These are phyloP conservation scores for Tachypleus tridentatus DNA, from an alignment of 1,140 invertebrate genomes.

Conservation along the genomic window DNA sequence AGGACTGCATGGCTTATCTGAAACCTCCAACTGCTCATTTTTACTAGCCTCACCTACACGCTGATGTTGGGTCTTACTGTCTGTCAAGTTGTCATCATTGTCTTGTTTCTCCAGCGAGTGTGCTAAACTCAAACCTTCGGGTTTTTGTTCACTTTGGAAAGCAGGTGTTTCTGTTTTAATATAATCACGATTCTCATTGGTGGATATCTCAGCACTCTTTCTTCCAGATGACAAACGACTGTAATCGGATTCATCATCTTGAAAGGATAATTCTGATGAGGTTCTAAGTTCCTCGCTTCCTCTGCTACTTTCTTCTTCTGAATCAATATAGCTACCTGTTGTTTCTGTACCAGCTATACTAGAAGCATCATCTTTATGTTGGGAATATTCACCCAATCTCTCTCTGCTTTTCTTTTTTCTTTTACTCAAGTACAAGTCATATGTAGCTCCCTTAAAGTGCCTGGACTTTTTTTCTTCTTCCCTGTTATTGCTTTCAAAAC, in stretches of 20 bases:
- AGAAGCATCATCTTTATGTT: conserved; percentile 13
- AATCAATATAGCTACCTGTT: conserved; percentile 15
- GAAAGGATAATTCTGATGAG: conserved; percentile 16
- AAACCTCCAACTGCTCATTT: no score
- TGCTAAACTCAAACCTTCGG: no score
- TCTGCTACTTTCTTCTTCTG: conserved; percentile 16
- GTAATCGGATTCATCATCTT: conserved; percentile 10
- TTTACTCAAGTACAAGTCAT: conserved; percentile 15
- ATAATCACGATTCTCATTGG: no score
- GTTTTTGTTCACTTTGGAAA: no score
- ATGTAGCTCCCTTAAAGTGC: conserved; percentile 16
- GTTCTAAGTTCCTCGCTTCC: conserved; percentile 14
- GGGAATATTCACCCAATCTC: conserved; percentile 1
- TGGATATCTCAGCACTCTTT: no score
- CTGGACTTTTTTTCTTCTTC: conserved; percentile 11
- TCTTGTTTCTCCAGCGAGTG: no score
- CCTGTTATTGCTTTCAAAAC: conserved; percentile 1
- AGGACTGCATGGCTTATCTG: no score
- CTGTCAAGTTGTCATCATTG: no score
- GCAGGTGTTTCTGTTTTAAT: no score
- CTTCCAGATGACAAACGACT: no score
- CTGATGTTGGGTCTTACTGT: no score
- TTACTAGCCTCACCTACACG: no score
- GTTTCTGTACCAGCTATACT: conserved; percentile 17
- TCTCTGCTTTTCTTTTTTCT: conserved; percentile 10